Conservation (phyloP, 2,797 vertebrate species). For the Sparidentex hasta region DNA sequence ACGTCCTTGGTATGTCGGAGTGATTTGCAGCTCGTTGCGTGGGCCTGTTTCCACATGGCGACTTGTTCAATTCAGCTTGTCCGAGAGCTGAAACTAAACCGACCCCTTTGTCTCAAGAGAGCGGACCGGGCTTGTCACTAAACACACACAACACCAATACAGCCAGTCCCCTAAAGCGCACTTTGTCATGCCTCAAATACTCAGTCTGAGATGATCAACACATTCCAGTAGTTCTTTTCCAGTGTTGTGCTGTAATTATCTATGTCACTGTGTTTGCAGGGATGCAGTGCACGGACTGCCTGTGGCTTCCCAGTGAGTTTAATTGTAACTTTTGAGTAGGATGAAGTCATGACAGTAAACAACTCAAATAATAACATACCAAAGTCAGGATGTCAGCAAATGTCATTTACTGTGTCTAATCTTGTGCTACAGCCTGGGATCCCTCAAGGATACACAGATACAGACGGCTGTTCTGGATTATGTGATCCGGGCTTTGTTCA, state of each 20-base stretch:
- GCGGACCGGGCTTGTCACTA: not conserved
- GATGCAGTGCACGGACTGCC: not conserved
- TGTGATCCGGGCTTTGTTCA: slow-evolving; percentile 31
- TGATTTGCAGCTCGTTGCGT: slow-evolving; percentile 14
- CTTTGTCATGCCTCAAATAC: not conserved
- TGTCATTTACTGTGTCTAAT: slow-evolving; percentile 5
- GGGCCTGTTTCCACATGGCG: slow-evolving; percentile 5
- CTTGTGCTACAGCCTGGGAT: not conserved
- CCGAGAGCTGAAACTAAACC: slow-evolving; percentile 20
- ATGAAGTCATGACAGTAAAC: slow-evolving; percentile 50
- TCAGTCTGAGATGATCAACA: not conserved
- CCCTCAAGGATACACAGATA: slow-evolving; percentile 3
- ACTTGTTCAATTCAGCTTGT: not conserved
- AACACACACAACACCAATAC: not conserved
- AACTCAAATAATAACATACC: slow-evolving; percentile 55
- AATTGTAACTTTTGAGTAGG: slow-evolving; percentile 8
- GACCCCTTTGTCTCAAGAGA: not conserved
- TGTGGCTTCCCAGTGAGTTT: slow-evolving; percentile 13
- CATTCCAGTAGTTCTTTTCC: slow-evolving; percentile 8
- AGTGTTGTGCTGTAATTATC: slow-evolving; percentile 9
- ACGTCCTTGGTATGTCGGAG: slow-evolving; percentile 36
- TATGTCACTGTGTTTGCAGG: slow-evolving; percentile 11
- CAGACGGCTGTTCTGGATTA: slow-evolving; percentile 17
- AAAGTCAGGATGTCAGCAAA: slow-evolving; percentile 43
- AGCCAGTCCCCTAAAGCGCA: not conserved